Percentiles rank a stretch among this genome's conserved stretches.
Conservation (phyloP, 2,888 invertebrate species). For the Andrena bucephala region DNA sequence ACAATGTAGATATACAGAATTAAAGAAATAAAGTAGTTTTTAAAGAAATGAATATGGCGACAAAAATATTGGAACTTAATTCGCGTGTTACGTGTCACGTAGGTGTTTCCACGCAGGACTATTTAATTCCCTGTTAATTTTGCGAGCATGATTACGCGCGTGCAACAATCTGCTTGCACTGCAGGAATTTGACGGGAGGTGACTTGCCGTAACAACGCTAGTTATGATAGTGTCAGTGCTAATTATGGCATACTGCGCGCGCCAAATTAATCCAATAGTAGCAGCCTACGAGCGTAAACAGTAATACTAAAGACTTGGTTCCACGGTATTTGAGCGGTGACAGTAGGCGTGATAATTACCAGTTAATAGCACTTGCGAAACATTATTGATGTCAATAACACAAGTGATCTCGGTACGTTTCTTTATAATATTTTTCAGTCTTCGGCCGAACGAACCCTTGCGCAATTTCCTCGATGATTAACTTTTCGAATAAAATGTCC, state of each 20-base stretch:
- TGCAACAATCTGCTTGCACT: conserved; percentile 37
- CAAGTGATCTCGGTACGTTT: neutral
- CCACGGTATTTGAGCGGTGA: neutral
- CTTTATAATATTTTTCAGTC: neutral
- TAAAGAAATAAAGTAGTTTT: neutral
- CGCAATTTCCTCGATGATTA: too few species aligned
- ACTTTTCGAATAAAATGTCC: too few species aligned
- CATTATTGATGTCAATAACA: neutral
- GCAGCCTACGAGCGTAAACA: conserved; percentile 18
- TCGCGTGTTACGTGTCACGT: neutral
- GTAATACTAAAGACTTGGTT: conserved; percentile 2
- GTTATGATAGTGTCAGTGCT: conserved; percentile 50
- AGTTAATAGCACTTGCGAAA: neutral
- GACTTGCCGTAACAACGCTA: conserved; percentile 35
- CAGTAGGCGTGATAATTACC: neutral
- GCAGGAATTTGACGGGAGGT: conserved; percentile 38
- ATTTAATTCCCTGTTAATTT: conserved; percentile 23
- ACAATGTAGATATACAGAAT: neutral
- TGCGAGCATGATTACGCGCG: conserved; percentile 28
- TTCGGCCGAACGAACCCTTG: too few species aligned
- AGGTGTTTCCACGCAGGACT: neutral
- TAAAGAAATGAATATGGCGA: neutral
- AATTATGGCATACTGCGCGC: conserved; percentile 45
- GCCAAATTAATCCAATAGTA: conserved; percentile 38
- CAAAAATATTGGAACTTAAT: neutral